A percentile compares a stretch with the other conserved stretches of the same genome.
phyloP scores from a whole-genome alignment of 2,797 vertebrate genomes.

The Sphenopsis melanotis region DNA sequence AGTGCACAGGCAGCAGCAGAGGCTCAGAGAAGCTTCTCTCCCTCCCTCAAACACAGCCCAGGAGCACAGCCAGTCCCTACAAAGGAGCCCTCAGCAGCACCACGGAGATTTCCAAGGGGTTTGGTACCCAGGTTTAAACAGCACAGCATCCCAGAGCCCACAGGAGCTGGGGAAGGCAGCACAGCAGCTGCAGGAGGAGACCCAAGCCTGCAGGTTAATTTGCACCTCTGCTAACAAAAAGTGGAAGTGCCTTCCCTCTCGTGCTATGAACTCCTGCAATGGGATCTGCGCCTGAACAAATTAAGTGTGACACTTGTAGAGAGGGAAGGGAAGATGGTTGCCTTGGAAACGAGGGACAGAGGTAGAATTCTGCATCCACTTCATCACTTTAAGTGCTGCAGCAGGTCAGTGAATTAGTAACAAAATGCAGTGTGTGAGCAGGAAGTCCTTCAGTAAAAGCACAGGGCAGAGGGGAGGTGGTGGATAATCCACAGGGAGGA shows the following conservation, averaged over 20 bases:
- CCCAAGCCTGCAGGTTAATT: background rate
- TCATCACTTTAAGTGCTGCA: slow-evolving; percentile 57
- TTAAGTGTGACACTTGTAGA: slow-evolving; percentile 50
- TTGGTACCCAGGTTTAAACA: background rate
- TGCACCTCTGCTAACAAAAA: background rate
- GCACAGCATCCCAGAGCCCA: background rate
- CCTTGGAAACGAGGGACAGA: slow-evolving; percentile 63
- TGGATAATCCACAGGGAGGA: background rate
- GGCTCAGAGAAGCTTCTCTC: background rate
- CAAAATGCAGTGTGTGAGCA: background rate
- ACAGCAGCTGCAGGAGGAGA: background rate
- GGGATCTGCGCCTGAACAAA: slow-evolving; percentile 14
- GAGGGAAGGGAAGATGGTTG: slow-evolving; percentile 53
- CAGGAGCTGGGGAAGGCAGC: background rate
- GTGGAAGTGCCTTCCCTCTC: background rate
- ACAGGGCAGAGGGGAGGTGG: background rate
- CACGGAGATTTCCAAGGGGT: background rate
- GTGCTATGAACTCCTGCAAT: background rate
- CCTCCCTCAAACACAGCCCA: fast-evolving
- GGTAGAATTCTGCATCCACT: slow-evolving; percentile 59
- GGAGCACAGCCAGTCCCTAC: background rate
- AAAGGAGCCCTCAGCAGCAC: background rate
- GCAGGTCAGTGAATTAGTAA: slow-evolving; percentile 53
- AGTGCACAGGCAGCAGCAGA: background rate
- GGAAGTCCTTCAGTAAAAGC: slow-evolving; percentile 22